Conservation (phyloP, 2,113 vertebrate genomes). For the Sander vitreus region DNA sequence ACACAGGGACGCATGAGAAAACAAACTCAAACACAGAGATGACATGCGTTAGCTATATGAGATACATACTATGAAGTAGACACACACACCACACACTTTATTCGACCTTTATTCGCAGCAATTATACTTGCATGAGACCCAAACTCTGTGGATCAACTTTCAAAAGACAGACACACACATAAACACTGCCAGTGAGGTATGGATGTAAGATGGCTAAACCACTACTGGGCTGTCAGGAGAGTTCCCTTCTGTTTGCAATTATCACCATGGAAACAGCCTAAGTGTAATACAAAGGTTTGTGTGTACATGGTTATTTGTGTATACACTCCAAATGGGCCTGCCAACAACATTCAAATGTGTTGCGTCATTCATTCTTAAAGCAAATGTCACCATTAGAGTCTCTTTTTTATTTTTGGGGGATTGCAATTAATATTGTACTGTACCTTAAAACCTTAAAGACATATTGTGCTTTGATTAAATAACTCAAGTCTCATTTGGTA, state of each 20-base stretch:
- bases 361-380: neutral
- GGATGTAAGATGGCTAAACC: conserved; percentile 3
- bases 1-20: conserved; percentile 38
- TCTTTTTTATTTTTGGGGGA: neutral
- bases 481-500: neutral
- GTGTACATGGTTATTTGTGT: no score
- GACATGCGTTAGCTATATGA: conserved; percentile 6
- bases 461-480: neutral
- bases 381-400: neutral
- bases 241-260: conserved; percentile 10
- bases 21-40: conserved; percentile 34
- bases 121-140: conserved; percentile 1
- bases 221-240: conserved; percentile 1
- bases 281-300: neutral
- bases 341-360: neutral
- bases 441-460: neutral
- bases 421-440: neutral
- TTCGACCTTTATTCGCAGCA: conserved; percentile 43
- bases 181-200: neutral
- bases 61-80: neutral
- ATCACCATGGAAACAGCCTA: neutral
- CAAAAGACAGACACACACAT: neutral
- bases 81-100: conserved; percentile 24
- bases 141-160: conserved; percentile 10
- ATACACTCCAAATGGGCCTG: neutral